phyloP scores from a whole-genome alignment of 2,797 vertebrate species.

The Netta rufina region DNA sequence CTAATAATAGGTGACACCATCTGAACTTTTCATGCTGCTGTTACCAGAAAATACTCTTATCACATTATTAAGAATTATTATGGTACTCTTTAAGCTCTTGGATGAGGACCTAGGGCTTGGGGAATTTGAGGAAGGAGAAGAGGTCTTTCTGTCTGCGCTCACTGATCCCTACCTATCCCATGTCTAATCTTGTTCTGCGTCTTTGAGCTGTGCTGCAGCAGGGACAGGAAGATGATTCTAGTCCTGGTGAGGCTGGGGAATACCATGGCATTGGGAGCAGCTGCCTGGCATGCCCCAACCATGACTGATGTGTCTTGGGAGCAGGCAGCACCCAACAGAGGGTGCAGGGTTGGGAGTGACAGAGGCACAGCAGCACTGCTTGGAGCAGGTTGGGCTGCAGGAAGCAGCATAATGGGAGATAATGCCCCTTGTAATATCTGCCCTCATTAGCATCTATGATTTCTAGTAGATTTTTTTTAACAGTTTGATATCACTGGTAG shows the following conservation, averaged over 20 bases:
- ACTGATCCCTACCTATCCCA: background rate
- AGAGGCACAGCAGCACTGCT: background rate
- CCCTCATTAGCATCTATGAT: background rate
- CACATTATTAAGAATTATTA: background rate
- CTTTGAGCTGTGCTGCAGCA: background rate
- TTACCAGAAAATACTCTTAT: background rate
- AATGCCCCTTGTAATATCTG: background rate
- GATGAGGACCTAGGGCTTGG: background rate
- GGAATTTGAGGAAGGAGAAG: background rate
- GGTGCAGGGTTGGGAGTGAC: rapidly evolving
- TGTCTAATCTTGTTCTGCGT: background rate
- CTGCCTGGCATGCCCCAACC: background rate
- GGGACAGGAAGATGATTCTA: background rate
- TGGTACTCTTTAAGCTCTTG: background rate
- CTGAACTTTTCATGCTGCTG: background rate
- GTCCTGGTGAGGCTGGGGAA: background rate
- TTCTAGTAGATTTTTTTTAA: background rate
- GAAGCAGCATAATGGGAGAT: background rate
- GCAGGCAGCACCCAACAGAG: background rate
- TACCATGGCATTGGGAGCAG: rapidly evolving
- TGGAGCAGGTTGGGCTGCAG: background rate
- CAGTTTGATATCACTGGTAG: background rate
- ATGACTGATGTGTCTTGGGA: rapidly evolving
- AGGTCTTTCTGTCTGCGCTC: background rate
- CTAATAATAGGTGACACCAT: background rate